These are phyloP conservation scores for Muscicapa comitata DNA, from an alignment of 2,797 vertebrate species.

Conservation along the genomic window DNA sequence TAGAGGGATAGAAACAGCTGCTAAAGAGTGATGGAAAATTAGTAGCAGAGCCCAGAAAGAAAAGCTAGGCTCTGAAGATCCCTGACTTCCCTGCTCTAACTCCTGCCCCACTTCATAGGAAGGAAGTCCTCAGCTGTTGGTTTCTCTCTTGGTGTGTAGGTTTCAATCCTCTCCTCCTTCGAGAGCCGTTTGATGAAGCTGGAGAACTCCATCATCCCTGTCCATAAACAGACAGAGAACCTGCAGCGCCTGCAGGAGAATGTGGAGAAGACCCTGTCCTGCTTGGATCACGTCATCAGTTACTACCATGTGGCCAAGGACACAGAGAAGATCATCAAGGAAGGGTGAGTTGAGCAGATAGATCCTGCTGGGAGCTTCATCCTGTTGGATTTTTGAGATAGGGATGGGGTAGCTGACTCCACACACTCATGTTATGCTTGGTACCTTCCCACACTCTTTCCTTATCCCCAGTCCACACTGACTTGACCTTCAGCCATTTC, in stretches of 20 bases:
- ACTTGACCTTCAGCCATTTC: not conserved
- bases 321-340: conserved; percentile 91
- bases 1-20: not conserved
- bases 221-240: conserved; percentile 97
- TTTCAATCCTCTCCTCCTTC: conserved; percentile 95
- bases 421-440: not conserved
- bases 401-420: not conserved
- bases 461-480: not conserved
- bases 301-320: conserved; percentile 98
- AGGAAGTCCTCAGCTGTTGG: not conserved
- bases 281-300: conserved; percentile 95
- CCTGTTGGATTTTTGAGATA: not conserved
- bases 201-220: conserved; percentile 98
- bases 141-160: conserved; percentile 67
- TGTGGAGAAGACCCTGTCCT: conserved; percentile 92
- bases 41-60: not conserved
- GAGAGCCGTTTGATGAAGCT: conserved; percentile 97
- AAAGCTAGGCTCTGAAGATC: not conserved
- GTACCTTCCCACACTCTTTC: not conserved
- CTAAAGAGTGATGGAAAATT: not conserved
- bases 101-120: not conserved
- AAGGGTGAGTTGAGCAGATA: conserved; percentile 81
- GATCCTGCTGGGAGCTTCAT: not conserved
- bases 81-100: not conserved
- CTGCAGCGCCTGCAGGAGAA: conserved; percentile 97